Evolutionary conservation across 2,113 vertebrate species (phyloP).

Genomic region (Megatriorchis doriae): DNA sequence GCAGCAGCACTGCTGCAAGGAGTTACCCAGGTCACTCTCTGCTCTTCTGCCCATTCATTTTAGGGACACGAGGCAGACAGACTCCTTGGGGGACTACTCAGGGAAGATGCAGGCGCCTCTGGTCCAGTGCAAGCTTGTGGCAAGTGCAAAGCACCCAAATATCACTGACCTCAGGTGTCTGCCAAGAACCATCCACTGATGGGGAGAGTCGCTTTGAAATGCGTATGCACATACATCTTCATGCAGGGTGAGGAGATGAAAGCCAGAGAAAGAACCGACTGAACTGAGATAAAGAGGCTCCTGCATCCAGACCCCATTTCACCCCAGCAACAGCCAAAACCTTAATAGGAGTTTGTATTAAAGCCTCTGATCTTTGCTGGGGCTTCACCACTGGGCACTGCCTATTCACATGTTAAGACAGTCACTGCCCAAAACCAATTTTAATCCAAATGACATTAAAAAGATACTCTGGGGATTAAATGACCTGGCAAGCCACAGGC

Average conservation of each 20-base stretch:
- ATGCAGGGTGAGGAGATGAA: not conserved
- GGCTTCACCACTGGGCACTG: not conserved
- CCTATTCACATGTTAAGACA: fast-evolving
- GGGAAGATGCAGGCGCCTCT: not conserved
- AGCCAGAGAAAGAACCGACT: not conserved
- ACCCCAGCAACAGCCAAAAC: not conserved
- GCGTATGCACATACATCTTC: not conserved
- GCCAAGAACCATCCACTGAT: not conserved
- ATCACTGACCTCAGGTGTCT: not conserved
- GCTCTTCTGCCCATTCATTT: not conserved
- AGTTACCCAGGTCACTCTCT: fast-evolving
- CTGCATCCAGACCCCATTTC: not conserved
- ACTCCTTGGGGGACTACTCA: not conserved
- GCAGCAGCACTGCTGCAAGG: not conserved
- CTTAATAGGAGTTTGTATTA: not conserved
- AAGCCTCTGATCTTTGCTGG: not conserved
- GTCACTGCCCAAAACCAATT: not conserved
- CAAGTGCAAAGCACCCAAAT: not conserved
- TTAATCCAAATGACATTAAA: not conserved
- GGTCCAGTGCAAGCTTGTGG: not conserved
- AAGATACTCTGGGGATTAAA: not conserved
- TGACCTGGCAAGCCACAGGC: not conserved
- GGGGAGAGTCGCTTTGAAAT: not conserved
- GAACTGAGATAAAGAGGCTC: not conserved
- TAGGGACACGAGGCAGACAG: fast-evolving